phyloP scores from a whole-genome alignment of 1,140 invertebrate species.

The Ladona fulva region DNA sequence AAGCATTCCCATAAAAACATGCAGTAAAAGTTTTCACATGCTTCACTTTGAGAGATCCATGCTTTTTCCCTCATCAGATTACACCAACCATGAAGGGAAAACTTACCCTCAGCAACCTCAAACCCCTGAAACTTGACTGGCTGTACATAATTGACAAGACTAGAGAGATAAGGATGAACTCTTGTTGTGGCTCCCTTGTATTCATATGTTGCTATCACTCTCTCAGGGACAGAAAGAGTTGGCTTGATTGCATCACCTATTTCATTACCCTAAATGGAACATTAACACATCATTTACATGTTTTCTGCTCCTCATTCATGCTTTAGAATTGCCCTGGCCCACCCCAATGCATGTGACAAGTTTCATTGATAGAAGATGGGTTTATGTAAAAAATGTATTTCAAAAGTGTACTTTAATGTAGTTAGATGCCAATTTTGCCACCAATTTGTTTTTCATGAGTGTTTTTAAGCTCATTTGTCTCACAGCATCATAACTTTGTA shows the following conservation, averaged over 20 bases:
- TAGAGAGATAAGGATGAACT: constrained; percentile 96
- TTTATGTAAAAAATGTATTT: no score
- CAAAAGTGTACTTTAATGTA: no score
- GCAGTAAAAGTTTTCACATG: no score
- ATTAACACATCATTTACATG: neutral
- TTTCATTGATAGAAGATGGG: neutral
- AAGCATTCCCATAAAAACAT: no score
- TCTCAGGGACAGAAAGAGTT: neutral
- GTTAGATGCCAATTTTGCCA: no score
- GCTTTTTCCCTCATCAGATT: no score
- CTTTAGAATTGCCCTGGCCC: neutral
- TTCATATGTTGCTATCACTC: constrained; percentile 26
- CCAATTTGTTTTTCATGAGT: no score
- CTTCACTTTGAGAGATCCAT: no score
- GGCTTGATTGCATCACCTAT: neutral
- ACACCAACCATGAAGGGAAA: neutral
- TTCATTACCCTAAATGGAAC: neutral
- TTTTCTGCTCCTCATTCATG: neutral
- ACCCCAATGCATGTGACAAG: neutral
- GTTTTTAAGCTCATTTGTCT: no score
- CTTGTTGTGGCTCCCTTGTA: constrained; percentile 97
- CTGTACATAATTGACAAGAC: constrained; percentile 98
- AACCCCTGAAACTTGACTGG: constrained; percentile 98
- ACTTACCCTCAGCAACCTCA: constrained; percentile 88
- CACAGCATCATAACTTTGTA: no score